Conservation (phyloP, 2,888 invertebrate genomes). For the Quadriops clusia region DNA sequence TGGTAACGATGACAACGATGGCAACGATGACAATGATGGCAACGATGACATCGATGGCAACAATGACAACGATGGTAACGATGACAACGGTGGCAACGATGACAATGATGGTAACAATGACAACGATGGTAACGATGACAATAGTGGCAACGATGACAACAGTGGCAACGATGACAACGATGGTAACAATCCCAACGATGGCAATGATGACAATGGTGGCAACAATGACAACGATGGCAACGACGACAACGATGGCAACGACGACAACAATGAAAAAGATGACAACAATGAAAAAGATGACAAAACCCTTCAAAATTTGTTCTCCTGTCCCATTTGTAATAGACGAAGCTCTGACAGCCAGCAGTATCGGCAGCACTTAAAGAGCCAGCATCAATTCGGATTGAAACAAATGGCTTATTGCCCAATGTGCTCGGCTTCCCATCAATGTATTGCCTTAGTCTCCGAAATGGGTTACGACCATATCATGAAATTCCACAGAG, state of each 20-base stretch:
- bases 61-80: not conserved
- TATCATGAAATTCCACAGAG: too few species aligned
- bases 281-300: conserved; percentile 1
- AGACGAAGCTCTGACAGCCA: too few species aligned
- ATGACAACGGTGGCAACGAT: not conserved
- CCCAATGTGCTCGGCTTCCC: too few species aligned
- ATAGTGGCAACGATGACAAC: conserved; percentile 2
- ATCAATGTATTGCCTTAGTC: too few species aligned
- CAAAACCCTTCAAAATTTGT: too few species aligned
- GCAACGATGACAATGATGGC: conserved; percentile 1
- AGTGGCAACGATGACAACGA: conserved; percentile 2
- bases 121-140: conserved; percentile 3
- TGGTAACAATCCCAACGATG: not conserved
- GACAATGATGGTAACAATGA: conserved; percentile 6
- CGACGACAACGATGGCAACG: conserved; percentile 2
- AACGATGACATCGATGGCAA: conserved; percentile 1
- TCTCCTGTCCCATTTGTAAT: too few species aligned
- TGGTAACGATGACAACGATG: conserved; percentile 3
- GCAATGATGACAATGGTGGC: not conserved
- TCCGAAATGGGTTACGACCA: too few species aligned
- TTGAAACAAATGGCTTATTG: too few species aligned
- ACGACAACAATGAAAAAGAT: conserved; percentile 2
- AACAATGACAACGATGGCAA: conserved; percentile 3
- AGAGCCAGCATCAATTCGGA: too few species aligned
- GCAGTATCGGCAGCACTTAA: too few species aligned